Conservation (phyloP, 1,140 invertebrate genomes). For the Delia radicum region DNA sequence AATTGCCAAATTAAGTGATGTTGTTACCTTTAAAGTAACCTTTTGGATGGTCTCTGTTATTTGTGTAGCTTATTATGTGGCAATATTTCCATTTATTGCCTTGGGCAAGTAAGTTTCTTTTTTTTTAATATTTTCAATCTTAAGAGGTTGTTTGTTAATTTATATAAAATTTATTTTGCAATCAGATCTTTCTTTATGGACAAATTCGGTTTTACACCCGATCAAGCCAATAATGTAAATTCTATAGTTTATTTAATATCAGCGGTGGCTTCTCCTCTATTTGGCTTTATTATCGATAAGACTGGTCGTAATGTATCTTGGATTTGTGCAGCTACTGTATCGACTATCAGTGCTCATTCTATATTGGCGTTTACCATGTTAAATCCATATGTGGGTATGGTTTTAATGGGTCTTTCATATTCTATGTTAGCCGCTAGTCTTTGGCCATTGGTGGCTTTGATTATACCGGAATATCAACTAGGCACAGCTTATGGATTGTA, state of each 20-base stretch:
- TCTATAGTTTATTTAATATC: constrained; percentile 92
- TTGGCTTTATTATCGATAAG: constrained; percentile 89
- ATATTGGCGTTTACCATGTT: constrained; percentile 85
- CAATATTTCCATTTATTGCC: constrained; percentile 95
- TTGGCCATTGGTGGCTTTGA: constrained; percentile 91
- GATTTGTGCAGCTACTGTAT: constrained; percentile 77
- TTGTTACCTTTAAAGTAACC: constrained; percentile 77
- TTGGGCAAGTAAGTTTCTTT: constrained; percentile 70
- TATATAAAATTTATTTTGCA: not conserved
- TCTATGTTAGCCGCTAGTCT: constrained; percentile 90
- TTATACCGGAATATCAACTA: constrained; percentile 89
- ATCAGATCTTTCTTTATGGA: constrained; percentile 82
- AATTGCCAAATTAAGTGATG: constrained; percentile 78
- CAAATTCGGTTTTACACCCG: constrained; percentile 73
- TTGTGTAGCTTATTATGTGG: constrained; percentile 92
- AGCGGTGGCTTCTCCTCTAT: constrained; percentile 84
- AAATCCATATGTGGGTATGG: constrained; percentile 86
- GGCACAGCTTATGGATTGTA: constrained; percentile 94
- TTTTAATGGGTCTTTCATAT: constrained; percentile 86
- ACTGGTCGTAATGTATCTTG: constrained; percentile 87
- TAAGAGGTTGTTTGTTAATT: not conserved
- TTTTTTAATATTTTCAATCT: too few species aligned
- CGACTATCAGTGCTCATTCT: constrained; percentile 78
- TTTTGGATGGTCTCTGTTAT: constrained; percentile 91
- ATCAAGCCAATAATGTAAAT: constrained; percentile 78